A percentile compares a stretch with the other conserved stretches of the same genome.
phyloP scores from a whole-genome alignment of 2,113 vertebrate genomes.

The cattle (Bos taurus) region DNA sequence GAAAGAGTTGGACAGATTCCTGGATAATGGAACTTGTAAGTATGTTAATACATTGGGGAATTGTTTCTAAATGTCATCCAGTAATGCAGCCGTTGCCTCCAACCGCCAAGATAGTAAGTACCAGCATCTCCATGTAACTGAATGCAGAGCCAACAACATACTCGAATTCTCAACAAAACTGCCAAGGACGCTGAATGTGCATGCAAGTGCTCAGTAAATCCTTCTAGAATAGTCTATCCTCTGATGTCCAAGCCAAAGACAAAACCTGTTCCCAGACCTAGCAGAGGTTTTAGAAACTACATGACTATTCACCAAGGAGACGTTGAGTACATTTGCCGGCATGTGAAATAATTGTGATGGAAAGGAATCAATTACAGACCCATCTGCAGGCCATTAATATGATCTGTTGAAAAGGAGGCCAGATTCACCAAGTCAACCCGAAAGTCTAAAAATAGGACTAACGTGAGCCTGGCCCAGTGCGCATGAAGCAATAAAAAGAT shows the following conservation, averaged over 20 bases:
- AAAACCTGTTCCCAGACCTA: constrained; percentile 28
- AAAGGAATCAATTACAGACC: constrained; percentile 32
- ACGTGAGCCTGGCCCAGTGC: not conserved
- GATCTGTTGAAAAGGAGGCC: constrained; percentile 35
- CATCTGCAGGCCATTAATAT: constrained; percentile 41
- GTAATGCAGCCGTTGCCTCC: not conserved
- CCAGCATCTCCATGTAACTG: not conserved
- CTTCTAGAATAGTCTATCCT: not conserved
- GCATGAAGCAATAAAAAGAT: not conserved
- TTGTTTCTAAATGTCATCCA: not conserved
- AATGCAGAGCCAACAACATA: not conserved
- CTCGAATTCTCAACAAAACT: not conserved
- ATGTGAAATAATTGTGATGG: not conserved
- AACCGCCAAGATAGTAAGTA: not conserved
- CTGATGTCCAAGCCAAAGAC: constrained; percentile 28
- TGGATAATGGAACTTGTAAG: not conserved
- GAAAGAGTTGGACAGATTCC: not conserved
- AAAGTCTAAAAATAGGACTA: constrained; percentile 5
- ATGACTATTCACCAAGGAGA: constrained; percentile 33
- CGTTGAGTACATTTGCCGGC: not conserved
- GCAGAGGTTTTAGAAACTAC: constrained; percentile 8
- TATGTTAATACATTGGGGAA: not conserved
- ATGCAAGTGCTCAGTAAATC: not conserved
- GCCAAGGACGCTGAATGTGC: not conserved
- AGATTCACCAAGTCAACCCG: not conserved